Base-by-base conservation (phyloP, 2,797 vertebrate genomes). In the Hoplostethus mediterraneus region DNA sequence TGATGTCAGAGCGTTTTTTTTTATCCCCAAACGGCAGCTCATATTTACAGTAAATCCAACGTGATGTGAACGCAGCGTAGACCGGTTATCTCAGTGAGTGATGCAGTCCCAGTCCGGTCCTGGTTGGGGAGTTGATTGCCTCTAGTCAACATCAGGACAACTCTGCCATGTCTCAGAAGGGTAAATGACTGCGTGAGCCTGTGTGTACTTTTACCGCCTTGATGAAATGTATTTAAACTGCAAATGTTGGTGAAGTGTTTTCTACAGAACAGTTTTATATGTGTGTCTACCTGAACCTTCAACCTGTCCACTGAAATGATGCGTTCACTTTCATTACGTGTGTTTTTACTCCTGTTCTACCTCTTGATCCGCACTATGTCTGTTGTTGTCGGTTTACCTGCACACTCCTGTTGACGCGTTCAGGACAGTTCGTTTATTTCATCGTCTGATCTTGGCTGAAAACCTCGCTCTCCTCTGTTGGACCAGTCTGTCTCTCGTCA, bases 281-380 rank as follows among this genome's bases (percentile, higher is more conserved):
- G 30, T 28, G 51, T 89, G 85, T 87, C 54, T 85, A 80, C 52
- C 63, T 77, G 59, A 75, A 59, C 36, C 64, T 74, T 58, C 7
- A 21, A 38, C 55, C 51, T 63, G 76, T 84, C 66, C 51, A 13
- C 48, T 53, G 44, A 31, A 42, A 69, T n/a, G 66, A 45, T 40
- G 71, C 71, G 71, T 69, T 80, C 3, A 47, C 40, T 45, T 25
- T 31, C 67, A 5, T 56, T 21, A 0, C 59, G 48, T 81, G 77
- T 71, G 76, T 55, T 86, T 80, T 79, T 21, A 73, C 77, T 82
- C 75, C 79, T 65, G 67, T 79, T 90, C 90, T 92, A 92, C 92
- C 92, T 92, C 90, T 82, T 65, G 54, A 55, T 53, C 17, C 6
- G 12, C 21, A 25, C 13, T 40, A 12, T 67, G 74, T 68, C 70